Percentiles rank a stretch among this genome's conserved stretches.
Conservation (phyloP, 1,140 invertebrate genomes). For the Hycleus cichorii region DNA sequence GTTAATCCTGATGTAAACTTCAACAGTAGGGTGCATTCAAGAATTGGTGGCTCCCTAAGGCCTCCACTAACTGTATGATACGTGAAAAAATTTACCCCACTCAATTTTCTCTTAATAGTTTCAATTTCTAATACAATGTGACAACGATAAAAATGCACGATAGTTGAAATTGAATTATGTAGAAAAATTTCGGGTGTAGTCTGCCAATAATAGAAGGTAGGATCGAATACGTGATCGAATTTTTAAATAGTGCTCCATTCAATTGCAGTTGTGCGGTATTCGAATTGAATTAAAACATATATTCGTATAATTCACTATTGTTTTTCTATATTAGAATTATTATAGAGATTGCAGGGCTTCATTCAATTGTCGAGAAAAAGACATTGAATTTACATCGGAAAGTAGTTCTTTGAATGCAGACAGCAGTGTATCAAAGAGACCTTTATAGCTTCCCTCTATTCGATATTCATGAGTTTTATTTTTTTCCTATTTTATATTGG, state of each 20-base stretch:
- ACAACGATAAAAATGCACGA: no score
- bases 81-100: no score
- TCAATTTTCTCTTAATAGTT: no score
- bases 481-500: not conserved
- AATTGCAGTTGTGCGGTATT: no score
- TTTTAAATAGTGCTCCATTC: not conserved
- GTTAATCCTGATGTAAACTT: constrained; percentile 25
- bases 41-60: constrained; percentile 5
- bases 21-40: constrained; percentile 8
- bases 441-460: not conserved
- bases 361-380: no score
- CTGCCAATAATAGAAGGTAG: no score
- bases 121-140: no score
- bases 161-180: constrained; percentile 6
- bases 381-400: constrained; percentile 8
- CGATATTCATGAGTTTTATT: constrained; percentile 1
- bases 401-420: constrained; percentile 10
- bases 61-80: not conserved
- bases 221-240: not conserved
- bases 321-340: no score
- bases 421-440: constrained; percentile 8
- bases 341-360: no score
- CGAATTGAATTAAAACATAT: no score
- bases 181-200: not conserved
- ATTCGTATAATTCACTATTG: no score